Conservation (phyloP, 2,797 vertebrate species). For the Thunnus albacares region DNA sequence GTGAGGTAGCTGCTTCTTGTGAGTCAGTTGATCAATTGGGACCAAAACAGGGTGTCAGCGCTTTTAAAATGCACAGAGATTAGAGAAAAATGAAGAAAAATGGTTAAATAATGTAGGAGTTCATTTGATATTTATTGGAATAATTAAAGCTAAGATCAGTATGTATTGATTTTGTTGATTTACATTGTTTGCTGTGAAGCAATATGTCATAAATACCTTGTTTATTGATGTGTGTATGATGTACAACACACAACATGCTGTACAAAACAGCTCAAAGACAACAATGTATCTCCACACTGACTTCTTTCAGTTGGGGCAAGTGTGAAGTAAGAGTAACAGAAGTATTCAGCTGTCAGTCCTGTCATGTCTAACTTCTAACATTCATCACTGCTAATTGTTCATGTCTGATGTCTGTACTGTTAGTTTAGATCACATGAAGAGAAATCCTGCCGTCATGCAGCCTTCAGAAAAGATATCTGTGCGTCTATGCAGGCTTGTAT, state of each 20-base stretch:
- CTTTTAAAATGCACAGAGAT: background rate
- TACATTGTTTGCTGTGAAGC: background rate
- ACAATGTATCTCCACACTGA: background rate
- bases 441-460: background rate
- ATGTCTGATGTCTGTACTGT: slow-evolving; percentile 20
- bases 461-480: slow-evolving; percentile 1
- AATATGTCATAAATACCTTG: background rate
- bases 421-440: slow-evolving; percentile 18
- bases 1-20: background rate
- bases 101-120: background rate
- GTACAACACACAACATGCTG: background rate
- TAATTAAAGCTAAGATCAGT: background rate
- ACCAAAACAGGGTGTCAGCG: background rate
- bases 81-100: background rate
- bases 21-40: background rate
- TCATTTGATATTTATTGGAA: slow-evolving; percentile 1
- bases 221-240: slow-evolving; percentile 5
- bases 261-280: background rate
- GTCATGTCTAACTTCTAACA: background rate
- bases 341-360: slow-evolving; percentile 2
- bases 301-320: background rate
- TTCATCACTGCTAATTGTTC: slow-evolving; percentile 12
- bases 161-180: background rate
- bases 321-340: background rate
- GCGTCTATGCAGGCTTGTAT: slow-evolving; percentile 9